Conservation (phyloP, 2,888 invertebrate genomes). For the Cephus rjabovi region DNA sequence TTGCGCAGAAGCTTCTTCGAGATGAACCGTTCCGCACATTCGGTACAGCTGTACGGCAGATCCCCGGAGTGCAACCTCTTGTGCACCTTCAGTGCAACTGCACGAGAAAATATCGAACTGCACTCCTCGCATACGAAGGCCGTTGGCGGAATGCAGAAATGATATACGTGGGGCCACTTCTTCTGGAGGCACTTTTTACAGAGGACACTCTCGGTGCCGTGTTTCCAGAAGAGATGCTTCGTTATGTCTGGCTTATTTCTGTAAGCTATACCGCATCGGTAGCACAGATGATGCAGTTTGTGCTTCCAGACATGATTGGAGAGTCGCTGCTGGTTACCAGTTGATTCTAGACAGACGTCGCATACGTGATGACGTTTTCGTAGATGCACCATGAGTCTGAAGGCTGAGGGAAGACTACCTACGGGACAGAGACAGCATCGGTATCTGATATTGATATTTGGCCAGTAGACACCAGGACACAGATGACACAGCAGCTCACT, state of each 20-base stretch:
- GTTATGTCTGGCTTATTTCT: constrained; percentile 89
- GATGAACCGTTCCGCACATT: constrained; percentile 84
- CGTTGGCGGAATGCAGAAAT: constrained; percentile 86
- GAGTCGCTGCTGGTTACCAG: constrained; percentile 81
- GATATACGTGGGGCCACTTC: constrained; percentile 93
- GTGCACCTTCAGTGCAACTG: constrained; percentile 86
- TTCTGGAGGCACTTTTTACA: constrained; percentile 89
- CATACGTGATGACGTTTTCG: constrained; percentile 87
- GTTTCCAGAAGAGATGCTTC: constrained; percentile 92
- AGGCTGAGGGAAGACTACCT: constrained; percentile 85
- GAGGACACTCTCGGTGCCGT: constrained; percentile 87
- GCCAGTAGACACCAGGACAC: constrained; percentile 82
- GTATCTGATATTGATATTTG: constrained; percentile 76
- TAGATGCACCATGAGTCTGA: constrained; percentile 89
- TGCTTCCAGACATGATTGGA: constrained; percentile 94
- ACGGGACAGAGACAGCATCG: constrained; percentile 86
- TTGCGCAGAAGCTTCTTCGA: constrained; percentile 82
- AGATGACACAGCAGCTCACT: constrained; percentile 89
- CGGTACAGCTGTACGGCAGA: constrained; percentile 78
- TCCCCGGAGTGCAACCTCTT: constrained; percentile 82
- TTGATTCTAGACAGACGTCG: constrained; percentile 87
- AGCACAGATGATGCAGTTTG: constrained; percentile 87
- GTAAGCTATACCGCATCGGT: constrained; percentile 89
- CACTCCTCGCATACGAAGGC: constrained; percentile 87
- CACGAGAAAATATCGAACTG: constrained; percentile 78